Conservation (phyloP, 2,797 vertebrate genomes). For the Leptoclinus maculatus region DNA sequence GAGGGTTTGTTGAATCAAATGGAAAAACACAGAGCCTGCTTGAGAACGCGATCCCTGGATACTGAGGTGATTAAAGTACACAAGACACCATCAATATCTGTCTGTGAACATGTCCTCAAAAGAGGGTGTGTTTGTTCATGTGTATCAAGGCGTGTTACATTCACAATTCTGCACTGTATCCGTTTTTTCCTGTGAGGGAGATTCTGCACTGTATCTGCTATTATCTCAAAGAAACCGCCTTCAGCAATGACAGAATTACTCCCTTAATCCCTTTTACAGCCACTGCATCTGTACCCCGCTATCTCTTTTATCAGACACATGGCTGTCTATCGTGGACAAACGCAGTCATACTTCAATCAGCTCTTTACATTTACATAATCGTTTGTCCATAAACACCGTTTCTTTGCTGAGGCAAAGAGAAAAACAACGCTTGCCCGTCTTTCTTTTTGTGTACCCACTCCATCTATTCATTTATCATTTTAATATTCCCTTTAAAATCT, state of each 20-base stretch:
- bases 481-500: slow-evolving; percentile 55
- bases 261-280: slow-evolving; percentile 52
- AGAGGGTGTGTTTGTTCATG: not conserved
- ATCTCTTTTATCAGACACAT: slow-evolving; percentile 45
- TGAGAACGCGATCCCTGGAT: slow-evolving; percentile 13
- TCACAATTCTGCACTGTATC: slow-evolving; percentile 10
- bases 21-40: slow-evolving; percentile 20
- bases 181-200: slow-evolving; percentile 10
- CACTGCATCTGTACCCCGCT: slow-evolving; percentile 25
- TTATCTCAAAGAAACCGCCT: slow-evolving; percentile 45
- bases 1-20: slow-evolving; percentile 13
- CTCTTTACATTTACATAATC: slow-evolving; percentile 11
- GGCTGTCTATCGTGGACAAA: slow-evolving; percentile 31
- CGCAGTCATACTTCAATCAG: slow-evolving; percentile 36
- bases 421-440: not conserved
- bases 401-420: not conserved
- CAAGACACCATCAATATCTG: slow-evolving; percentile 10
- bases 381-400: not conserved
- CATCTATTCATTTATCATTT: slow-evolving; percentile 46
- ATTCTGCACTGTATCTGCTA: slow-evolving; percentile 5
- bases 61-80: slow-evolving; percentile 37
- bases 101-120: slow-evolving; percentile 13
- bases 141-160: not conserved
- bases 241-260: slow-evolving; percentile 42
- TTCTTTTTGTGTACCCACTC: slow-evolving; percentile 2